Conservation (phyloP, 2,113 vertebrate species). For the Stegostoma tigrinum region DNA sequence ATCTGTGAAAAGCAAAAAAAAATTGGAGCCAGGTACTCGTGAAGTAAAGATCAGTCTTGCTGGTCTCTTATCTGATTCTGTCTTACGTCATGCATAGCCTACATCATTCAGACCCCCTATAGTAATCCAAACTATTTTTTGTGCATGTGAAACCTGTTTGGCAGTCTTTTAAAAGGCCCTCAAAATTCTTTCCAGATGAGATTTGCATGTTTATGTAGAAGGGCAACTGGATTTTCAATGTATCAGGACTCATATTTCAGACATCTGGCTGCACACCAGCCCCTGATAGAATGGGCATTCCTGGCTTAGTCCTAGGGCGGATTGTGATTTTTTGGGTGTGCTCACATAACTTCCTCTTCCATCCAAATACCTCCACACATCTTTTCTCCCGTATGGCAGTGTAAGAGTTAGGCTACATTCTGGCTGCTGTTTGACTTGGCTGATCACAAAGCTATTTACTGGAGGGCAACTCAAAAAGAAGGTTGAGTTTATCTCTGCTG, state of each 20-base stretch:
- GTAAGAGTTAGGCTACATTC: constrained; percentile 7
- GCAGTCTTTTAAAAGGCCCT: background rate
- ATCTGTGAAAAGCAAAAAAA: too few relatives aligned
- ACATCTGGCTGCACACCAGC: background rate
- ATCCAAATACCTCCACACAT: background rate
- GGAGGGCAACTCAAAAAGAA: background rate
- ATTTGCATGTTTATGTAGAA: background rate
- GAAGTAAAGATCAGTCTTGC: too few relatives aligned
- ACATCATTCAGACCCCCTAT: too few relatives aligned
- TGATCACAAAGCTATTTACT: constrained; percentile 8
- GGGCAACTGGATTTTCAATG: background rate
- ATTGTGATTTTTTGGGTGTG: background rate
- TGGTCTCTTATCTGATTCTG: too few relatives aligned
- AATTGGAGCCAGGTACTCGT: too few relatives aligned
- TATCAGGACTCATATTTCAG: background rate
- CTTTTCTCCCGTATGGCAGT: background rate
- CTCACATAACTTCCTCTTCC: background rate
- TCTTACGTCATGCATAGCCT: too few relatives aligned
- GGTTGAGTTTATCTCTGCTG: background rate
- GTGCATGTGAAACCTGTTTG: background rate
- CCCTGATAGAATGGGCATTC: background rate
- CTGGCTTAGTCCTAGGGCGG: background rate
- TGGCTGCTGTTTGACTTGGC: background rate
- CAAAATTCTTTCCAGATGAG: background rate
- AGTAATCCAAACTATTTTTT: background rate